Evolutionary conservation across 2,113 vertebrate genomes (phyloP), one percentile per base, ranked within the genome.

Genomic region (Podarcis raffonei): DNA sequence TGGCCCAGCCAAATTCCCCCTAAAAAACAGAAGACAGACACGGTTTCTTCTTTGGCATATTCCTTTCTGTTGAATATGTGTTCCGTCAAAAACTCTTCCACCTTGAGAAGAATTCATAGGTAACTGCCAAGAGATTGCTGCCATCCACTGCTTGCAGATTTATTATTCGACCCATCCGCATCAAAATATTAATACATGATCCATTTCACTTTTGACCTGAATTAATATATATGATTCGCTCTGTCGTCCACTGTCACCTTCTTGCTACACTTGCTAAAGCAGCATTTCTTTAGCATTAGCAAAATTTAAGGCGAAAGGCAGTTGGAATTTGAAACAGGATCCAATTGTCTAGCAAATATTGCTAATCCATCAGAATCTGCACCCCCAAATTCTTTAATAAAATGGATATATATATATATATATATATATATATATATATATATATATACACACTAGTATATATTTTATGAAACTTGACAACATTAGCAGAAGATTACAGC

Each of bases 381-480:
- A 85, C 62, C 85, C 87, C 48, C 91, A 96, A 95, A 95, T 94
- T 95, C 86, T 90, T 92, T 93, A 95, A 96, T 94, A 91, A 94
- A 96, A 95, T 91, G 94, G 92, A 20, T 59, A 48, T 48, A 48
- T 48, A 48, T 48, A 48, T 48, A 48, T 48, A 48, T 48, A 48
- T 48, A 48, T 9, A 48, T 9, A 48, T 9, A 48, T 9, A 20
- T 59, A 48, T 48, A 48, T 48, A 48, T 48, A 48, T 48, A 48
- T 48, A 48, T 48, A 48, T 48, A 48, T 9, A 48, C 1, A 48
- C 42, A 48, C 42, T 2, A 1, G 8, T 48, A 48, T 48, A 48
- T 48, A 76, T 69, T 94, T 96, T 94, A 96, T 95, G 93, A 95
- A 95, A 95, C 27, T 62, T 94, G 96, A 95, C 95, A 95, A 87